A percentile compares a stretch with the other conserved stretches of the same genome.
phyloP scores from a whole-genome alignment of 2,797 vertebrate genomes.

The Fistularia commersonii region DNA sequence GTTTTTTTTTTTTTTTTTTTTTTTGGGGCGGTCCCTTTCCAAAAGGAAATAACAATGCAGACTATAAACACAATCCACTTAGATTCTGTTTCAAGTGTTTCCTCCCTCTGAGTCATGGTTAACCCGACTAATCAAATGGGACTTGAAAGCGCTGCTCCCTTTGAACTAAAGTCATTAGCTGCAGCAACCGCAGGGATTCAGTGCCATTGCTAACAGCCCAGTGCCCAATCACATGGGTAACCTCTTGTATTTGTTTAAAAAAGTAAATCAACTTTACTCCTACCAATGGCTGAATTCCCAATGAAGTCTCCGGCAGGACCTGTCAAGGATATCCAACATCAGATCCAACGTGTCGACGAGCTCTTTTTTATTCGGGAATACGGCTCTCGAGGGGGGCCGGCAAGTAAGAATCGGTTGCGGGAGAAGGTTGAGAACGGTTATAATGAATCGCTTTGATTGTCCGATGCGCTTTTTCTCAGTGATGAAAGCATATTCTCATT shows the following conservation, averaged over 20 bases:
- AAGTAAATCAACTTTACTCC: slow-evolving; percentile 23
- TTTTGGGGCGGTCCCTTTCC: slow-evolving; percentile 1
- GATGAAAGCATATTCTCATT: no score
- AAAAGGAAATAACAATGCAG: slow-evolving; percentile 39
- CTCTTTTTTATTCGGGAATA: no score
- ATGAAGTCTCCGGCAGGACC: no score
- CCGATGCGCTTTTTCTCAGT: no score
- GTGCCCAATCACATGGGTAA: slow-evolving; percentile 32
- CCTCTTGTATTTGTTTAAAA: background rate
- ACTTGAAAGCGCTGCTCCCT: slow-evolving; percentile 61
- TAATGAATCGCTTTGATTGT: no score
- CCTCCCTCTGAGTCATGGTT: slow-evolving; percentile 41
- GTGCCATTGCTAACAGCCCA: slow-evolving; percentile 27
- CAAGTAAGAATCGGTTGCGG: no score
- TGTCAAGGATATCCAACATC: no score
- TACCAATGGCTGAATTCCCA: slow-evolving; percentile 8
- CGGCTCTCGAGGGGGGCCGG: no score
- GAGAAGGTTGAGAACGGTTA: no score
- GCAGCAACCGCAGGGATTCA: slow-evolving; percentile 38
- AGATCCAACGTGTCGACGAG: no score
- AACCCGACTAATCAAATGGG: slow-evolving; percentile 61
- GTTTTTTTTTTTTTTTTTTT: slow-evolving; percentile 5
- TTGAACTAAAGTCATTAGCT: slow-evolving; percentile 64
- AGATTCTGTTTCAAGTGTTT: slow-evolving; percentile 37
- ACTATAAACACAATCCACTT: slow-evolving; percentile 29